Base-by-base conservation (phyloP, 2,113 vertebrate genomes). In the Scomber scombrus region DNA sequence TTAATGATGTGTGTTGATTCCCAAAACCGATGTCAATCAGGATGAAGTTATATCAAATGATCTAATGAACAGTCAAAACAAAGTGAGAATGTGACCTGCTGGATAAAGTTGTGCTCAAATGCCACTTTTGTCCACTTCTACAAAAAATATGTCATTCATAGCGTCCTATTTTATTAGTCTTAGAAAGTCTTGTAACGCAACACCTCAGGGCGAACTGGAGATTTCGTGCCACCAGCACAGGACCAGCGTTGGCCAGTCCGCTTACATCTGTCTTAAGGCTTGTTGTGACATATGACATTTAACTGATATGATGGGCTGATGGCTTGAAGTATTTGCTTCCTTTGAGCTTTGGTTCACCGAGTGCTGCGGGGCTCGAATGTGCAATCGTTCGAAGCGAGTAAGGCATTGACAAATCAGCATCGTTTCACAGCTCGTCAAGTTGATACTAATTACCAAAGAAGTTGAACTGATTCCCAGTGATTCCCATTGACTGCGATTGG, bases 211-310 rank as follows among this genome's bases (percentile, higher is more conserved):
- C 40, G 55, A 72, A 70, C 50, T 21, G 40, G 43, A 60, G 51
- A 78, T 74, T 79, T 55, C 23, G 46, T 67, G 75, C 69, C 69
- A 73, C 74, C 19, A 43, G 45, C 70, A 73, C 66, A 18, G 31
- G 71, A 55, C 18, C 15, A 73, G 45, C 50, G 4, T 11, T 40
- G 63, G 49, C 47, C 47, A 43, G 54, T 51, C 62, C 21, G 13
- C 62, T 80, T 76, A n/a, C 16, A 49, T 81, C 52, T 54, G 47
- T 82, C 86, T 54, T 9, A 51, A 23, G 79, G 74, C 82, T 46
- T 58, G 61, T 81, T 71, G 67, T 76, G 80, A 88, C 78, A 81
- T 34, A 31, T 87, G 84, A 84, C 80, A 81, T 90, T 89, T 71
- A 82, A 82, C 80, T 77, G 75, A 68, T 67, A 76, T 56, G 79